phyloP scores from a whole-genome alignment of 2,113 vertebrate species.

The Budorcas taxicolor region DNA sequence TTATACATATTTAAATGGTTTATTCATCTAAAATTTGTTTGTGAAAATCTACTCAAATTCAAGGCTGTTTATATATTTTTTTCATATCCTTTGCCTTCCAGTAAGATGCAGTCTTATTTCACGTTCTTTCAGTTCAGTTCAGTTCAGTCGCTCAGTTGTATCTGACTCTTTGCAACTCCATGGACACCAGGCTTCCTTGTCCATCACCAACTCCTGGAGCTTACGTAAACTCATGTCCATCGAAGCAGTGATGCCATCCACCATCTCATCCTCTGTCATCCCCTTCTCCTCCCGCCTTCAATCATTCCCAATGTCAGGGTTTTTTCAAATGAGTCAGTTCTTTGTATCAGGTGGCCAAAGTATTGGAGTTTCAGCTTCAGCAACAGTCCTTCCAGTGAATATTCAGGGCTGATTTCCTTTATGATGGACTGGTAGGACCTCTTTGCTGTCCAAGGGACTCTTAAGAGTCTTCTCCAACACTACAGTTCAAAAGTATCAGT shows the following conservation, averaged over 20 bases:
- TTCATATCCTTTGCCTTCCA: background rate
- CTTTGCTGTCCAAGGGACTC: background rate
- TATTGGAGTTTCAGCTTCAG: background rate
- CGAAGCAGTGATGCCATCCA: background rate
- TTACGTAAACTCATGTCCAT: background rate
- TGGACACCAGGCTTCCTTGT: background rate
- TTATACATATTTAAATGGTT: background rate
- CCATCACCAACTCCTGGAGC: background rate
- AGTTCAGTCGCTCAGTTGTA: rapidly evolving
- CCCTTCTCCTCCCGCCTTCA: rapidly evolving
- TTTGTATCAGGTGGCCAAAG: background rate
- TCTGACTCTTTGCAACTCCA: background rate
- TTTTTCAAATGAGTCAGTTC: background rate
- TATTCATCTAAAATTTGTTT: background rate
- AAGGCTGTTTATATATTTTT: background rate
- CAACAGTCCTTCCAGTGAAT: background rate
- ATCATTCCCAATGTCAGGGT: background rate
- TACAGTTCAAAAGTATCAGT: background rate
- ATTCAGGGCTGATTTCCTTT: background rate
- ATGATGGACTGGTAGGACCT: background rate
- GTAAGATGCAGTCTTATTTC: background rate
- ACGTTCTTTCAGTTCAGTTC: background rate
- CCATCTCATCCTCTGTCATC: background rate
- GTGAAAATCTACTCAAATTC: constrained; percentile 12
- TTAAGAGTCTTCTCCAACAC: background rate